These are phyloP conservation scores for Caenorhabditis wallacei DNA, from an alignment of 2,888 invertebrate species.

Conservation along the genomic window DNA sequence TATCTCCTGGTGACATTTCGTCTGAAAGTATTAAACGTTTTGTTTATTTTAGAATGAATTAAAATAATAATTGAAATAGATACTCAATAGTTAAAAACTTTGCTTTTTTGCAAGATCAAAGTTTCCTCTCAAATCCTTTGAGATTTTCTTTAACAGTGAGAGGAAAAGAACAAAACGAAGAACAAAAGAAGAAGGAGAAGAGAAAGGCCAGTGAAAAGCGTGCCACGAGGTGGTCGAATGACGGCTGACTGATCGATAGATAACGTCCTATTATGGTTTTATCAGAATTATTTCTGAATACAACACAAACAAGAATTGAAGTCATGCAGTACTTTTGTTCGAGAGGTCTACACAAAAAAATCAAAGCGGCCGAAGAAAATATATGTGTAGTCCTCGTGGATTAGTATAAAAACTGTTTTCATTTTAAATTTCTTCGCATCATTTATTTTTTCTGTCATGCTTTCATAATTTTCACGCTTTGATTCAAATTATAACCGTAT, in stretches of 20 bases:
- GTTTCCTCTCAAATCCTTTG: background rate
- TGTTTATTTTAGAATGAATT: too few species aligned
- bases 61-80: too few species aligned
- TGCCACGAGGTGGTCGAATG: conserved; percentile 62
- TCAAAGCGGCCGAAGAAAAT: background rate
- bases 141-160: background rate
- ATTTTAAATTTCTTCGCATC: too few species aligned
- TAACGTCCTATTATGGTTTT: conserved; percentile 50
- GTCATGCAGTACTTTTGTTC: conserved; percentile 27
- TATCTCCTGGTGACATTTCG: conserved; percentile 45
- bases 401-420: too few species aligned
- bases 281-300: conserved; percentile 24
- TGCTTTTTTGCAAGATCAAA: too few species aligned
- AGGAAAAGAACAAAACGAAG: background rate
- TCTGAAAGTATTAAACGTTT: conserved; percentile 6
- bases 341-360: conserved; percentile 19
- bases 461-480: too few species aligned
- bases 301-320: conserved; percentile 12
- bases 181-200: background rate
- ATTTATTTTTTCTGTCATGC: too few species aligned
- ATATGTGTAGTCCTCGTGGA: too few species aligned
- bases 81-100: too few species aligned
- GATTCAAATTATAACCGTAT: too few species aligned
- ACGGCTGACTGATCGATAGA: conserved; percentile 59
- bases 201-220: conserved; percentile 13